A percentile compares a stretch with the other conserved stretches of the same genome.
Evolutionary conservation across 2,888 invertebrate genomes (phyloP).

Genomic region (Drosophila trichaetosa): DNA sequence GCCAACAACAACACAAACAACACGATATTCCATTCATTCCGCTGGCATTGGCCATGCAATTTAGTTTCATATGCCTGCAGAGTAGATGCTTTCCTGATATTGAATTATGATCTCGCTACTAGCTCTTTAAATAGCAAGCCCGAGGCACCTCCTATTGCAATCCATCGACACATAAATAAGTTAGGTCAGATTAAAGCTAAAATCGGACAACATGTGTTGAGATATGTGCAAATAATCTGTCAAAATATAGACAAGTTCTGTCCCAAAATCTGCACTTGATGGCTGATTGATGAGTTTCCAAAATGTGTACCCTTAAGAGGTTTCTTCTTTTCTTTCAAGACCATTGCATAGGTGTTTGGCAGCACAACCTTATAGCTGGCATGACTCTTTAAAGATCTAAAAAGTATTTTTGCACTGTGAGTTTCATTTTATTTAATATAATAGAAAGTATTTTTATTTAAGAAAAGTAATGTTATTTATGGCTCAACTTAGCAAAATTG

Average conservation of each 20-base stretch:
- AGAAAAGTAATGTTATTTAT: conserved; percentile 1
- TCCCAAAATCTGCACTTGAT: not conserved
- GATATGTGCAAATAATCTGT: conserved; percentile 3
- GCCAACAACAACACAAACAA: conserved; percentile 39
- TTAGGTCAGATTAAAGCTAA: conserved; percentile 51
- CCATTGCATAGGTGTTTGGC: not conserved
- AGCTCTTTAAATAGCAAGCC: conserved; percentile 60
- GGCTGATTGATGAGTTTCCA: conserved; percentile 4
- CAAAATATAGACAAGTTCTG: not conserved
- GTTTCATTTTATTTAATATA: not conserved
- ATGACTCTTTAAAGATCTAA: not conserved
- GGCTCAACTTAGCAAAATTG: conserved; percentile 9
- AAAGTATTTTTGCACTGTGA: not conserved
- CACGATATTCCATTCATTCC: conserved; percentile 31
- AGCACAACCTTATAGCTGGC: not conserved
- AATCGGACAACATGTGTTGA: conserved; percentile 42
- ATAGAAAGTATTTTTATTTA: not conserved
- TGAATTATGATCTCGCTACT: conserved; percentile 71
- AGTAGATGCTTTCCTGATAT: conserved; percentile 69
- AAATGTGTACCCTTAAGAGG: not conserved
- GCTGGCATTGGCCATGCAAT: conserved; percentile 62
- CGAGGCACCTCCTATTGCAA: conserved; percentile 13
- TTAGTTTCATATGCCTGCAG: conserved; percentile 70
- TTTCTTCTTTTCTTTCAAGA: not conserved
- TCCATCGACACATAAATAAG: conserved; percentile 53